Percentiles rank a stretch among this genome's conserved stretches.
These are phyloP conservation scores for Nesoenas mayeri DNA, from an alignment of 2,113 vertebrate genomes.

Conservation along the genomic window DNA sequence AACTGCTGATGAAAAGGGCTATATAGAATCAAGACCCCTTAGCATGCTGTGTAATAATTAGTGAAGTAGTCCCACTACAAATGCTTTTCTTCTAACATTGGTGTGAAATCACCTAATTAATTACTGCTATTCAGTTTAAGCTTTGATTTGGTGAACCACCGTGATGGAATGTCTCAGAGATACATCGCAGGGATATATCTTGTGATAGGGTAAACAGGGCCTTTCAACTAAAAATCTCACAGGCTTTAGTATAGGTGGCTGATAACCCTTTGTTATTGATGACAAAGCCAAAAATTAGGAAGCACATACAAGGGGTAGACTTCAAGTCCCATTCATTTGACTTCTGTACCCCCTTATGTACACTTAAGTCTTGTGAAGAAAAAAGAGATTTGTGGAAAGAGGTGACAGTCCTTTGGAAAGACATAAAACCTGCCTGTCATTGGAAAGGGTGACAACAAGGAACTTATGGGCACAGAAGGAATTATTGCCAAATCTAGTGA, in stretches of 20 bases:
- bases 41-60: background rate
- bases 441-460: background rate
- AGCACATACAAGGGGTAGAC: background rate
- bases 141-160: background rate
- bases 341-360: background rate
- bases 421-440: background rate
- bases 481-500: background rate
- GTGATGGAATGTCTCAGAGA: background rate
- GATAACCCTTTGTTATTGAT: background rate
- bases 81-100: background rate
- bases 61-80: background rate
- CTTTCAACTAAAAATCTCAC: background rate
- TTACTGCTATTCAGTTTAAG: background rate
- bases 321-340: background rate
- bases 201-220: background rate
- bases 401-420: background rate
- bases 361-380: background rate
- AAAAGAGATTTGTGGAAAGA: background rate
- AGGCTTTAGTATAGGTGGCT: background rate
- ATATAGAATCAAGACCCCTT: background rate
- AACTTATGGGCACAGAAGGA: background rate
- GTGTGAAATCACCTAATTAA: background rate
- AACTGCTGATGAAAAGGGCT: background rate
- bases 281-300: background rate
- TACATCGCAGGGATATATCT: background rate